Percentiles rank a stretch among this genome's conserved stretches.
phyloP scores from a whole-genome alignment of 2,888 invertebrate genomes.

The Hermaeophaga mercurialis region DNA sequence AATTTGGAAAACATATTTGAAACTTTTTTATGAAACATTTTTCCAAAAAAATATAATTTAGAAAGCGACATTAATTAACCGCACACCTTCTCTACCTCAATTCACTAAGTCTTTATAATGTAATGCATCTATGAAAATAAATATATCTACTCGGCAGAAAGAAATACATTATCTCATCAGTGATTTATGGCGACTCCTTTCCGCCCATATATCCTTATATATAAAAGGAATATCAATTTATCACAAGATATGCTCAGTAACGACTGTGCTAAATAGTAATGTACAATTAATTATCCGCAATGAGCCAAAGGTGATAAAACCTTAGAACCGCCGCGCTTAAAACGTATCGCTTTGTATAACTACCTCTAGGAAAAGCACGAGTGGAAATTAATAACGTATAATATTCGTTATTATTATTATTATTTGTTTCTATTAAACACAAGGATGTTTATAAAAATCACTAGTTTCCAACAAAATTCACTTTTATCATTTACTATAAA shows the following conservation, averaged over 20 bases:
- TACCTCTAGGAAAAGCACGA: conserved; percentile 22
- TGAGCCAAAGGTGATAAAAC: conserved; percentile 28
- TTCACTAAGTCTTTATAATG: conserved; percentile 1
- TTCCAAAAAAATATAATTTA: too few species aligned
- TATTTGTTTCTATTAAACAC: conserved; percentile 10
- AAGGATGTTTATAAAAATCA: too few species aligned
- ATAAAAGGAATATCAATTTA: conserved; percentile 28
- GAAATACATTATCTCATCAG: conserved; percentile 27
- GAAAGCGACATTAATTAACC: too few species aligned
- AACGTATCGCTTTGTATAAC: conserved; percentile 16
- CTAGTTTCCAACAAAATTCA: too few species aligned
- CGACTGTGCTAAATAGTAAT: conserved; percentile 26
- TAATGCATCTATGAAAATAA: conserved; percentile 6
- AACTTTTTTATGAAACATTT: too few species aligned
- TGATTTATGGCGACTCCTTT: conserved; percentile 29
- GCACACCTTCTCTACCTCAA: neutral
- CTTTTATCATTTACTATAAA: too few species aligned
- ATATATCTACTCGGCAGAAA: conserved; percentile 15
- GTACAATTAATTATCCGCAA: conserved; percentile 24
- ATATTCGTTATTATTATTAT: conserved; percentile 18
- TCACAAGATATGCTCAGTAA: conserved; percentile 24
- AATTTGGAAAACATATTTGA: too few species aligned
- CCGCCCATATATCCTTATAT: conserved; percentile 30
- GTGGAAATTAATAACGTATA: conserved; percentile 14
- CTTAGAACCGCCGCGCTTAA: conserved; percentile 19